These are phyloP conservation scores for Chirona hameri DNA, from an alignment of 2,888 invertebrate genomes.

Conservation along the genomic window DNA sequence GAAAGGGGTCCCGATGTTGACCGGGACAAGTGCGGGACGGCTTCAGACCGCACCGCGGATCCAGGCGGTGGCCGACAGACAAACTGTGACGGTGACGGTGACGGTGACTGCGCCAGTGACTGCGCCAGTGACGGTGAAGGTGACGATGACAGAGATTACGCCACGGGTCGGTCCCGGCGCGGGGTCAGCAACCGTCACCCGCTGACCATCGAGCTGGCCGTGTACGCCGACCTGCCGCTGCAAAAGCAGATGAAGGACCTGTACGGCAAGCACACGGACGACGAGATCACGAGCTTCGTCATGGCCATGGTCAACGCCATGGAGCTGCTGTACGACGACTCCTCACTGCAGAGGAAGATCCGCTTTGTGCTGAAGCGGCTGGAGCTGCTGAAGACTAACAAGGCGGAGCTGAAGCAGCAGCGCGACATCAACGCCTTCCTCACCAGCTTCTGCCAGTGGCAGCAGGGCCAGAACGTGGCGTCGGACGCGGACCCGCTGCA, in stretches of 20 bases:
- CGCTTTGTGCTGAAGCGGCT: conserved; percentile 76
- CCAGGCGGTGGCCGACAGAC: not conserved
- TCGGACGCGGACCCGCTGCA: conserved; percentile 72
- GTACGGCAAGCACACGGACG: conserved; percentile 56
- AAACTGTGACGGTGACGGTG: not conserved
- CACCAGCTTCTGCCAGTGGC: conserved; percentile 82
- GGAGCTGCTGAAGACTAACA: conserved; percentile 74
- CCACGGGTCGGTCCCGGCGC: not conserved
- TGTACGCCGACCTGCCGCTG: conserved; percentile 77
- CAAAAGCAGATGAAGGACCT: conserved; percentile 68
- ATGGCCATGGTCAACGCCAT: conserved; percentile 80
- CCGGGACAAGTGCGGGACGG: not conserved
- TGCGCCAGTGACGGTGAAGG: not conserved
- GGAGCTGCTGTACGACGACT: conserved; percentile 74
- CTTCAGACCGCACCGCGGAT: not conserved
- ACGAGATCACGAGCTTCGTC: conserved; percentile 73
- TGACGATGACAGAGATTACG: not conserved
- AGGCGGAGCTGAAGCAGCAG: conserved; percentile 67
- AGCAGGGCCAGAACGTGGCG: conserved; percentile 69
- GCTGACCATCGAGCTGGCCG: conserved; percentile 64
- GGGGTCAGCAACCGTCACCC: not conserved
- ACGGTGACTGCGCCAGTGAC: not conserved
- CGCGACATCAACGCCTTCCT: conserved; percentile 78
- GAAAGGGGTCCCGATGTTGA: not conserved
- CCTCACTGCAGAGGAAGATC: conserved; percentile 72